Evolutionary conservation across 2,888 invertebrate genomes (phyloP).

Genomic region (Synanthedon vespiformis): DNA sequence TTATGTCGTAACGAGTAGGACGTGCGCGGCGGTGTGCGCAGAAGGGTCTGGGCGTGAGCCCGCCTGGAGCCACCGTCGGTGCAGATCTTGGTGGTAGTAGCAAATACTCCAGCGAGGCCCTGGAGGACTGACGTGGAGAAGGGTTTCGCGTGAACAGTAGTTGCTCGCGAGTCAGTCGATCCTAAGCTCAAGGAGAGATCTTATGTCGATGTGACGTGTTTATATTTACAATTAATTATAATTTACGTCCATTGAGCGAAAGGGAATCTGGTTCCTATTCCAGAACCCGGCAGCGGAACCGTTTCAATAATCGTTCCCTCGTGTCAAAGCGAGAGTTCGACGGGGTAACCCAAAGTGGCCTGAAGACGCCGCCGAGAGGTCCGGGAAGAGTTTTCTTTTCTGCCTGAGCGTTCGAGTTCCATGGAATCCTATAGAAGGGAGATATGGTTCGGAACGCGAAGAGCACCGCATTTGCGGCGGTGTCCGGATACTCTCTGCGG

Average conservation of each 20-base stretch:
- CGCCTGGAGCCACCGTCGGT: not conserved
- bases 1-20: constrained; percentile 74
- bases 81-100: constrained; percentile 1
- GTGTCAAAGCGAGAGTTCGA: not conserved
- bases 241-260: not conserved
- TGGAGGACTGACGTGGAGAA: not conserved
- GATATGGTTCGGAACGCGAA: not conserved
- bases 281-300: not conserved
- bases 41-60: not conserved
- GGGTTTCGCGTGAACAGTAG: not conserved
- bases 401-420: not conserved
- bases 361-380: not conserved
- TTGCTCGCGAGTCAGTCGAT: not conserved
- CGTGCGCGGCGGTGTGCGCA: not conserved
- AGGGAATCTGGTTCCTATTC: not conserved
- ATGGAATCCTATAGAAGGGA: not conserved
- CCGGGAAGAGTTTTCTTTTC: not conserved
- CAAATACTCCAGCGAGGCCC: not conserved
- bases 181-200: not conserved
- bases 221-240: not conserved
- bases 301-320: not conserved
- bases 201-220: not conserved
- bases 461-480: not conserved
- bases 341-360: not conserved
- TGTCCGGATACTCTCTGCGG: not conserved